A percentile compares a stretch with the other conserved stretches of the same genome.
Evolutionary conservation across 1,140 invertebrate species (phyloP).

Genomic region (Anthonomus grandis): DNA sequence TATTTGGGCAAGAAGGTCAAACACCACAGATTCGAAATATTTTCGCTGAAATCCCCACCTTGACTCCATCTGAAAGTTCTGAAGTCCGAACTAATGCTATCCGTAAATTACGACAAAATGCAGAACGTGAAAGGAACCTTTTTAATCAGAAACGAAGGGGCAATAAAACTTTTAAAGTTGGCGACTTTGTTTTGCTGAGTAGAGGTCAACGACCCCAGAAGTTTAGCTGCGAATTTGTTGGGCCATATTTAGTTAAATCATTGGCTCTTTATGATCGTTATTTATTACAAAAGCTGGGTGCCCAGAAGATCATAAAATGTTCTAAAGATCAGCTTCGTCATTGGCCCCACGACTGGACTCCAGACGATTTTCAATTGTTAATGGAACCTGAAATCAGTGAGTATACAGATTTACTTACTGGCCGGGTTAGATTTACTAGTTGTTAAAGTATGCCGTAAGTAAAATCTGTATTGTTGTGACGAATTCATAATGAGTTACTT

Average conservation of each 20-base stretch:
- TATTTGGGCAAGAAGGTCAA: slow-evolving; percentile 7
- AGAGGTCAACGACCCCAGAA: slow-evolving; percentile 18
- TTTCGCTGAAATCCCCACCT: slow-evolving; percentile 7
- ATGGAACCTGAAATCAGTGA: no score
- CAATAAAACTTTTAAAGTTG: slow-evolving; percentile 8
- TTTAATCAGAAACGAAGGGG: not conserved
- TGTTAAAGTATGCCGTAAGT: no score
- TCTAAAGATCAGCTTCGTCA: slow-evolving; percentile 7
- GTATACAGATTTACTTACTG: no score
- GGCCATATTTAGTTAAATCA: slow-evolving; percentile 16
- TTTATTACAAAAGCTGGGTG: slow-evolving; percentile 29
- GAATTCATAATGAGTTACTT: no score
- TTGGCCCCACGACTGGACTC: slow-evolving; percentile 9
- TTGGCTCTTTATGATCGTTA: not conserved
- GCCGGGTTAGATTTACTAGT: no score
- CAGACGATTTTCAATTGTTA: no score
- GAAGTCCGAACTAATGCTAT: not conserved
- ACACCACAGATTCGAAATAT: slow-evolving; percentile 15
- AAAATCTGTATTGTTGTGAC: no score
- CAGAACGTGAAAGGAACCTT: not conserved
- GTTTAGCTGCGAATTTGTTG: slow-evolving; percentile 11
- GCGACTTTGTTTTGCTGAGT: slow-evolving; percentile 3
- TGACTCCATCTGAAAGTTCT: slow-evolving; percentile 5
- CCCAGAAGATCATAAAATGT: slow-evolving; percentile 7
- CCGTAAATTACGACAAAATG: not conserved